Evolutionary conservation across 53 echinoderm and acorn worm species (phyloP), one percentile per base, ranked within the genome.

Genomic region (Pentamera pediparva): DNA sequence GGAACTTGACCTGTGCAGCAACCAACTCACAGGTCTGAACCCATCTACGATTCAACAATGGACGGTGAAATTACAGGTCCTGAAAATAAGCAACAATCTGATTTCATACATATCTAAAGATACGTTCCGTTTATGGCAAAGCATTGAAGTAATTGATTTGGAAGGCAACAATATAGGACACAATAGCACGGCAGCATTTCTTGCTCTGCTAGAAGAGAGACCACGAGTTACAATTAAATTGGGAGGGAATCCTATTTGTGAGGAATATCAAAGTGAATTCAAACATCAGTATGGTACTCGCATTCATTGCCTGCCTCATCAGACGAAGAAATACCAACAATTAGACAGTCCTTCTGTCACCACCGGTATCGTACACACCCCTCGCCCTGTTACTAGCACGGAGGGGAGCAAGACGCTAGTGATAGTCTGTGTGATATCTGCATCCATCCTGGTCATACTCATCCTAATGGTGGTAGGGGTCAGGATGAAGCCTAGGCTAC

Each of bases 201-300:
- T 21, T n/a, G 17, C 29, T 38, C 24, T 67, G 25, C 19, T 36
- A 5, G 37, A 19, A 8, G 27, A 20, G 4, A 35, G 27, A 2
- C 22, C 65, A 40, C 0, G 19, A 43, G 40, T 41, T 10, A 25
- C 13, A 24, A 67, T 67, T 21, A 17, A 26, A 22, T 31, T 67
- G 30, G 6, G 30, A 38, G 67, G 43, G 30, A 67, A 67, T 67
- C 67, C 67, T 11, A 39, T 67, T 67, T 67, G 67, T 67, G 67
- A 67, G 15, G 45, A 67, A 43, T 67, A 67, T 22, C 28, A n/a
- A 10, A 43, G 15, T 29, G 67, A 40, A 13, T 67, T 67, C 11
- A 25, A 39, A 29, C 22, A 41, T 2, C 45, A 25, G 1, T 67
- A 67, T 18, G 45, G 45, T 11, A 26, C 10, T 27, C 9, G 20